phyloP scores from a whole-genome alignment of 64 coral and sea anemone genomes.

The Stichodactyla mertensii region DNA sequence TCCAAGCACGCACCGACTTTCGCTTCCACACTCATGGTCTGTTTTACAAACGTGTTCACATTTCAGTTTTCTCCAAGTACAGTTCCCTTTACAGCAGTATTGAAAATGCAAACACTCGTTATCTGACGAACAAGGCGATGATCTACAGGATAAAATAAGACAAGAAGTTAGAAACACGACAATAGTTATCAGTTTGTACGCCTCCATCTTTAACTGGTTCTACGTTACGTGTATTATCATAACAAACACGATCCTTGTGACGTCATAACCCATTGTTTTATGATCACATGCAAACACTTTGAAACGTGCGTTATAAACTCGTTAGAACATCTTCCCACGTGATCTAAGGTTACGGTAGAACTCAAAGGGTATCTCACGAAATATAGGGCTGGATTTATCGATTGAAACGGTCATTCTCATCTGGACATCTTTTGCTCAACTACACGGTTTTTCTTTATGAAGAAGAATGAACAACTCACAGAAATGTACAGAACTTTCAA shows the following conservation, averaged over 20 bases:
- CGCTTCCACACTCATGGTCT: background rate
- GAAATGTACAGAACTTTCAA: no score
- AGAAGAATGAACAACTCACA: no score
- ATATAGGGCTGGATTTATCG: no score
- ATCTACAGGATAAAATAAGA: background rate
- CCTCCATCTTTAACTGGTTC: background rate
- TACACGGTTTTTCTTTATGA: no score
- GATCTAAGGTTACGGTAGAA: no score
- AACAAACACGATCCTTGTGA: background rate
- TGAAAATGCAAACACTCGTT: slow-evolving; percentile 9
- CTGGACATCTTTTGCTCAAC: no score
- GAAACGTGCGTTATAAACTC: no score
- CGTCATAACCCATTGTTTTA: background rate
- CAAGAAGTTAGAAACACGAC: background rate
- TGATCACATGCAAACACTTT: no score
- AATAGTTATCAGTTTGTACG: background rate
- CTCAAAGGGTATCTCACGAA: no score
- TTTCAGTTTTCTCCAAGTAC: background rate
- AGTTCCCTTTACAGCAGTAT: slow-evolving; percentile 34
- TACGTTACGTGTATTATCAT: background rate
- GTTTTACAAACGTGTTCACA: slow-evolving; percentile 4
- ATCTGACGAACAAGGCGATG: background rate
- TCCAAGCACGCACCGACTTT: slow-evolving; percentile 10
- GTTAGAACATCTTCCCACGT: background rate
- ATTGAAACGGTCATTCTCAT: no score